Percentiles rank a stretch among this genome's conserved stretches.
These are phyloP conservation scores for Argentina silus DNA, from an alignment of 2,797 vertebrate genomes.

Conservation along the genomic window DNA sequence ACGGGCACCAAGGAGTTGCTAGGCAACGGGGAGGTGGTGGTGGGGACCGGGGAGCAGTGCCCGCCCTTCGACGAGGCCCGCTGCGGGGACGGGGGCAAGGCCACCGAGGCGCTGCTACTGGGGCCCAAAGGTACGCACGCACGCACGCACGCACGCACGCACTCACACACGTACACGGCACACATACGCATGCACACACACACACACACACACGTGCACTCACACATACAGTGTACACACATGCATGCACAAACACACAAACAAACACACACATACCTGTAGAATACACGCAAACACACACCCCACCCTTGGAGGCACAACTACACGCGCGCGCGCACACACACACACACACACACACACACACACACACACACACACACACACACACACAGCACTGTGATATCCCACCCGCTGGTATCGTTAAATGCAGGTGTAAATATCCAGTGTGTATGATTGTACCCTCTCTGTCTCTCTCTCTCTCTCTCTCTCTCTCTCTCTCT, in stretches of 20 bases:
- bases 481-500: too few species aligned
- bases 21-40: conserved; percentile 90
- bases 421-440: too few species aligned
- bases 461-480: too few species aligned
- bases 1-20: conserved; percentile 88
- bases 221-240: too few species aligned
- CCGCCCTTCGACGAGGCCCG: conserved; percentile 94
- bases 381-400: too few species aligned
- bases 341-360: neutral
- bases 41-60: conserved; percentile 96
- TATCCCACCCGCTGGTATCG: too few species aligned
- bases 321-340: conserved; percentile 6
- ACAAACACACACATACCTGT: too few species aligned
- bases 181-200: too few species aligned
- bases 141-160: conserved; percentile 5
- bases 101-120: conserved; percentile 92
- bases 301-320: too few species aligned
- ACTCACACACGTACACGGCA: neutral
- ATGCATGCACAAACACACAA: neutral
- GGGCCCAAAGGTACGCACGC: conserved; percentile 90
- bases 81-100: conserved; percentile 96
- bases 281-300: neutral
- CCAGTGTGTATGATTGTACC: too few species aligned
- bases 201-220: neutral
- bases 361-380: neutral